Evolutionary conservation across 64 coral and sea anemone genomes (phyloP).

Genomic region (Hydrozoanthus tunicans): DNA sequence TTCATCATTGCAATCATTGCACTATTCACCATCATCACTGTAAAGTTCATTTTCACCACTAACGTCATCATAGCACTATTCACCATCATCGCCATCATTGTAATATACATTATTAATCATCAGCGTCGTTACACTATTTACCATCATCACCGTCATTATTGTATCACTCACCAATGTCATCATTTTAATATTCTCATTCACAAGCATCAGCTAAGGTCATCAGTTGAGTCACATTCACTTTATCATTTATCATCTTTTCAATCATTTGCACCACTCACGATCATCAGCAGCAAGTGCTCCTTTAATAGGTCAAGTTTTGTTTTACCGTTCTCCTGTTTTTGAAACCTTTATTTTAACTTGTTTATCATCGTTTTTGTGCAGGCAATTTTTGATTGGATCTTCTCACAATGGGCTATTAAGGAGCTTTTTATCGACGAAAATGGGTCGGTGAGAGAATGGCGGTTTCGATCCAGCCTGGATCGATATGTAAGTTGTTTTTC

Average conservation of each 20-base stretch:
- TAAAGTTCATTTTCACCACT: background rate
- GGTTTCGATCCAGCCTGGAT: slow-evolving; percentile 92
- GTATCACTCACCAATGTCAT: background rate
- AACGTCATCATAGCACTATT: background rate
- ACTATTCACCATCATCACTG: background rate
- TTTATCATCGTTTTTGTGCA: slow-evolving; percentile 15
- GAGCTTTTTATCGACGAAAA: slow-evolving; percentile 95
- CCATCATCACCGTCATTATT: background rate
- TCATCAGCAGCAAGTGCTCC: background rate
- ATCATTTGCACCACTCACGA: background rate
- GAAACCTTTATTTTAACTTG: background rate
- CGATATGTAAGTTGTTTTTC: slow-evolving; percentile 85
- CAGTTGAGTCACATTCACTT: background rate
- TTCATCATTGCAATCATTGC: background rate
- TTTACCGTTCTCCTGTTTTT: no score
- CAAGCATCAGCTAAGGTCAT: background rate
- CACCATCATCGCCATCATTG: background rate
- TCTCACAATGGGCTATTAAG: slow-evolving; percentile 99
- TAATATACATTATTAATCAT: background rate
- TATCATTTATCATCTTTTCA: background rate
- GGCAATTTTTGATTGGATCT: slow-evolving; percentile 89
- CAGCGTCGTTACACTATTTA: background rate
- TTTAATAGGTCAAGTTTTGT: no score
- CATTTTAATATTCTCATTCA: background rate
- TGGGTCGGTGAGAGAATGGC: slow-evolving; percentile 91